A percentile compares a stretch with the other conserved stretches of the same genome.
These are phyloP conservation scores for Hypocryptadius cinnamomeus DNA, from an alignment of 2,113 vertebrate species.

Conservation along the genomic window DNA sequence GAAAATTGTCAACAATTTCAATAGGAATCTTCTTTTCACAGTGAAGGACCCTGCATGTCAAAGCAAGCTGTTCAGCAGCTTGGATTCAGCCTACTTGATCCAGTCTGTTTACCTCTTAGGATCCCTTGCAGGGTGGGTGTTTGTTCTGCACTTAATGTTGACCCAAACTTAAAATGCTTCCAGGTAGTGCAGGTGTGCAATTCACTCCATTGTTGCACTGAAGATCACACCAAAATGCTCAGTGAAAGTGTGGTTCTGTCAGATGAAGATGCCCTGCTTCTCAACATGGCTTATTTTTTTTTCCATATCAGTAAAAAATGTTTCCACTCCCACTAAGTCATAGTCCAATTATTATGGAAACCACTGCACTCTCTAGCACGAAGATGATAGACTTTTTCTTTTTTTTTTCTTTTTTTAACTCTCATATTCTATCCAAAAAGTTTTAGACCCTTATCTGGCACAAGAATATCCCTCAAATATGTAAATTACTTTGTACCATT, in stretches of 20 bases:
- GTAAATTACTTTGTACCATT: background rate
- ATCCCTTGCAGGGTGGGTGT: background rate
- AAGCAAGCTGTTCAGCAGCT: conserved; percentile 45
- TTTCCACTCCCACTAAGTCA: background rate
- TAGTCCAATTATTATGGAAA: background rate
- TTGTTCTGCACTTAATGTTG: background rate
- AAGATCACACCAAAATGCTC: background rate
- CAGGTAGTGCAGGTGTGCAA: background rate
- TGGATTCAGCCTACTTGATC: conserved; percentile 28
- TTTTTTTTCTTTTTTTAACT: background rate
- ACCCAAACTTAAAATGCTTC: background rate
- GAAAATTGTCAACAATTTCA: conserved; percentile 27
- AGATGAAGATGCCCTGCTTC: background rate
- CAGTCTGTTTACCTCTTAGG: background rate
- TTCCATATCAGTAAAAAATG: background rate
- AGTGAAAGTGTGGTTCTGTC: background rate
- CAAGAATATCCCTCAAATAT: background rate
- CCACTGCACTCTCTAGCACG: background rate
- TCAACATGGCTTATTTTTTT: background rate
- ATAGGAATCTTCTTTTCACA: conserved; percentile 3
- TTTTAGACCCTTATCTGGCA: background rate
- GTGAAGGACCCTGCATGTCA: conserved; percentile 8
- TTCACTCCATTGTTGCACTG: background rate
- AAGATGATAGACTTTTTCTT: background rate
- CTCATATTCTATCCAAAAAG: background rate